These are phyloP conservation scores for Hybognathus amarus DNA, from an alignment of 2,797 vertebrate genomes.

Conservation along the genomic window DNA sequence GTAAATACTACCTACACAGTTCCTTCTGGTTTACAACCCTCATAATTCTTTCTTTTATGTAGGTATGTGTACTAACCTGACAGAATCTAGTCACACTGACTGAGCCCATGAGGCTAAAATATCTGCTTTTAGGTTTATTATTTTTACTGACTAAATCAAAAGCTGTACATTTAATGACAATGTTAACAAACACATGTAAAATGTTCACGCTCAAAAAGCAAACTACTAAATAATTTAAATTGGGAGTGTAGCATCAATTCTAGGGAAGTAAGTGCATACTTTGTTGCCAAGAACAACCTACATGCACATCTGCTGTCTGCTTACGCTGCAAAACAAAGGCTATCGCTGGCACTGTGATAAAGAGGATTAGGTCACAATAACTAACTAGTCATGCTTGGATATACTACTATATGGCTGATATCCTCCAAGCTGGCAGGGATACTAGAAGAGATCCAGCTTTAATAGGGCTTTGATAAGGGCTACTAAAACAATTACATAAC, in stretches of 20 bases:
- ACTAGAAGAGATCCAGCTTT: slow-evolving; percentile 8
- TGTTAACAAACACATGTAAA: not conserved
- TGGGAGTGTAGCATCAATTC: not conserved
- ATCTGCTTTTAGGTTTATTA: slow-evolving; percentile 6
- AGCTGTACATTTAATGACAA: not conserved
- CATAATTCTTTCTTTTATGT: slow-evolving; percentile 37
- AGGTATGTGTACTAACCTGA: slow-evolving; percentile 24
- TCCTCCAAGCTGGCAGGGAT: slow-evolving; percentile 31
- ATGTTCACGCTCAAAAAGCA: not conserved
- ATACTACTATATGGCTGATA: not conserved
- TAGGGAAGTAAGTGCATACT: not conserved
- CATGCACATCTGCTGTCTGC: slow-evolving; percentile 7
- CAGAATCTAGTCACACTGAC: slow-evolving; percentile 16
- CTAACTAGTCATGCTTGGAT: not conserved
- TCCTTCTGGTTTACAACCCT: slow-evolving; percentile 23
- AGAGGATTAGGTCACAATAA: slow-evolving; percentile 30
- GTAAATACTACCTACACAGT: slow-evolving; percentile 41
- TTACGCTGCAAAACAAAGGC: slow-evolving; percentile 25
- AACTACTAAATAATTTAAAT: slow-evolving; percentile 9
- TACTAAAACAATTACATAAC: slow-evolving; percentile 24
- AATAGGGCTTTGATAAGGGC: slow-evolving; percentile 6
- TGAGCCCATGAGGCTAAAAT: not conserved
- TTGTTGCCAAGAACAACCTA: slow-evolving; percentile 26
- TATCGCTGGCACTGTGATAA: slow-evolving; percentile 18
- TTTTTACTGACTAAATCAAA: not conserved